Conservation (phyloP, 2,888 invertebrate species). For the Drosophila yooni region DNA sequence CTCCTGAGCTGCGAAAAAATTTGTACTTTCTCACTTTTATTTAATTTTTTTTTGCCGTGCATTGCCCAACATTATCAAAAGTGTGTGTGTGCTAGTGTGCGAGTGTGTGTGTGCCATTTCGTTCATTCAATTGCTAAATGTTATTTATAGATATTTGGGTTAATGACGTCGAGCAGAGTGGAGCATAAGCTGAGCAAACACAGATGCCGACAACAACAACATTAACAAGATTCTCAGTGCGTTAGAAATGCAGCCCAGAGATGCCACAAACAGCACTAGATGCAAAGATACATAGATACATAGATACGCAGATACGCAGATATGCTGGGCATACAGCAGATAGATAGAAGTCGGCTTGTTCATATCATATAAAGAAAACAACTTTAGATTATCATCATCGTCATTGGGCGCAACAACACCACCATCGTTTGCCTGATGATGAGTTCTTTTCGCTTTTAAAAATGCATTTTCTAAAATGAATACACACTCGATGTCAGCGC, state of each 20-base stretch:
- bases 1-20: slow-evolving; percentile 43
- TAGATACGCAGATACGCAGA: slow-evolving; percentile 7
- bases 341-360: slow-evolving; percentile 37
- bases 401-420: slow-evolving; percentile 20
- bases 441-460: slow-evolving; percentile 74
- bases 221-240: slow-evolving; percentile 28
- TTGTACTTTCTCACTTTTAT: slow-evolving; percentile 23
- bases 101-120: slow-evolving; percentile 47
- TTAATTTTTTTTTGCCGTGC: slow-evolving; percentile 1
- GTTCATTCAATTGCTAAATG: slow-evolving; percentile 66
- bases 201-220: slow-evolving; percentile 45
- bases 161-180: slow-evolving; percentile 68
- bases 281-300: slow-evolving; percentile 16
- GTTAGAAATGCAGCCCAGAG: slow-evolving; percentile 36
- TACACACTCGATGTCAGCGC: slow-evolving; percentile 49
- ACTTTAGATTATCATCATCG: slow-evolving; percentile 66
- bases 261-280: slow-evolving; percentile 32
- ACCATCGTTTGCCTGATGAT: slow-evolving; percentile 52
- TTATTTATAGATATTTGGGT: slow-evolving; percentile 76
- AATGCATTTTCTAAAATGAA: slow-evolving; percentile 69
- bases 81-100: slow-evolving; percentile 19
- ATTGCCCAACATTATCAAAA: slow-evolving; percentile 37
- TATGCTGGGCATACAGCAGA: slow-evolving; percentile 3
- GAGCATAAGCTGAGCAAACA: slow-evolving; percentile 35
- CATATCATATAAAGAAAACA: slow-evolving; percentile 38